phyloP scores from a whole-genome alignment of 2,113 vertebrate species.

The Sturnira hondurensis region DNA sequence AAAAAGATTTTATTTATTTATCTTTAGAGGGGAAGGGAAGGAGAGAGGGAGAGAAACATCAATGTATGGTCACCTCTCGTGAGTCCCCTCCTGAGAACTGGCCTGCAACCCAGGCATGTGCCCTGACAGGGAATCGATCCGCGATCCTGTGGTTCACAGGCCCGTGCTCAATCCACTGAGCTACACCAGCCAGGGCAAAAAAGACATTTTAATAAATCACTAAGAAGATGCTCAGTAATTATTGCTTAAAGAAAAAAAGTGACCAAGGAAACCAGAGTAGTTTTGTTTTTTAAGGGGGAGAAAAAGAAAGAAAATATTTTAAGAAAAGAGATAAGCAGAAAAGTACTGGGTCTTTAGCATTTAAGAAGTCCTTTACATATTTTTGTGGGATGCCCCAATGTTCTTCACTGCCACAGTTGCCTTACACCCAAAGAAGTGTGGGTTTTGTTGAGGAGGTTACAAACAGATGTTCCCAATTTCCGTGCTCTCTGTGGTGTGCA shows the following conservation, averaged over 20 bases:
- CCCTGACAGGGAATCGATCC: too few species aligned
- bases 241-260: neutral
- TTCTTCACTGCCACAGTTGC: neutral
- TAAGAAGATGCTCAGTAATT: neutral
- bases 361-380: neutral
- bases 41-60: too few species aligned
- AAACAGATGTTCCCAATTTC: slow-evolving; percentile 11
- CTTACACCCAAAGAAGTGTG: slow-evolving; percentile 24
- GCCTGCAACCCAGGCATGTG: too few species aligned
- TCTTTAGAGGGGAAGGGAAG: too few species aligned
- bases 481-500: slow-evolving; percentile 15
- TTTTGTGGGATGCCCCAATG: neutral
- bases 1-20: too few species aligned
- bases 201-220: neutral
- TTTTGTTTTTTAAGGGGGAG: neutral
- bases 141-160: too few species aligned
- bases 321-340: neutral
- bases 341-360: neutral
- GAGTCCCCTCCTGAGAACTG: too few species aligned
- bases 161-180: too few species aligned
- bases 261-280: neutral
- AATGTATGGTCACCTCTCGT: too few species aligned
- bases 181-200: too few species aligned
- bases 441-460: slow-evolving; percentile 11
- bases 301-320: neutral